phyloP scores from a whole-genome alignment of 1,140 invertebrate genomes.

The Nasonia longicornis region DNA sequence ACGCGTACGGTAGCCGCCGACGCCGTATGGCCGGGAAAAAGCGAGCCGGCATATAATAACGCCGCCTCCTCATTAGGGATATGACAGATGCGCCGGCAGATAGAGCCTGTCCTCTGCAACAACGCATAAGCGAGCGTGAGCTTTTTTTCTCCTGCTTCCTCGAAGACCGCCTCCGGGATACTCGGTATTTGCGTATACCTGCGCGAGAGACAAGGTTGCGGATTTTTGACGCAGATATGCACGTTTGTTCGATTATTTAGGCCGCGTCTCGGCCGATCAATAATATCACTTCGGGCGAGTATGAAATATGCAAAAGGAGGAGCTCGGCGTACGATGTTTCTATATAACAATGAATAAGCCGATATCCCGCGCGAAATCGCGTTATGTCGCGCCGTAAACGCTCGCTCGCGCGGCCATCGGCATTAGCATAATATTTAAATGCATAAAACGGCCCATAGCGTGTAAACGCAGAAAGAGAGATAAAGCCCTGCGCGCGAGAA shows the following conservation, averaged over 20 bases:
- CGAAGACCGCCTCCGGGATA: too few relatives aligned
- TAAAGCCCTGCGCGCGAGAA: background rate
- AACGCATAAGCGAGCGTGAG: background rate
- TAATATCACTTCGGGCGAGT: background rate
- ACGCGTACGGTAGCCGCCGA: constrained; percentile 11
- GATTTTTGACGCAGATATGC: constrained; percentile 14
- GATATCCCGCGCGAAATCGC: constrained; percentile 24
- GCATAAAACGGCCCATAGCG: constrained; percentile 30
- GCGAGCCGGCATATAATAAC: constrained; percentile 50
- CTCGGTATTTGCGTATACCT: too few relatives aligned
- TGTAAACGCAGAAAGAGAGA: background rate
- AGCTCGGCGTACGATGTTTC: background rate
- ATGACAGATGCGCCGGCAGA: constrained; percentile 56
- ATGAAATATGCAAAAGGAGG: background rate
- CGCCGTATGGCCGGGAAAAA: background rate
- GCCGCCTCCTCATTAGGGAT: constrained; percentile 58
- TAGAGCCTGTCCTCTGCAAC: constrained; percentile 19
- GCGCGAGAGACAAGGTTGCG: background rate
- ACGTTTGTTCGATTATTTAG: background rate
- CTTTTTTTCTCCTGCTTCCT: background rate
- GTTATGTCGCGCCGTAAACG: constrained; percentile 11
- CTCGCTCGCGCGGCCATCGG: background rate
- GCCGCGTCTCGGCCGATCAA: too few relatives aligned
- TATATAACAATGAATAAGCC: constrained; percentile 37
- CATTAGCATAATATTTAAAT: constrained; percentile 62